phyloP scores from a whole-genome alignment of 1,140 invertebrate genomes.

The Aphidius gifuensis region DNA sequence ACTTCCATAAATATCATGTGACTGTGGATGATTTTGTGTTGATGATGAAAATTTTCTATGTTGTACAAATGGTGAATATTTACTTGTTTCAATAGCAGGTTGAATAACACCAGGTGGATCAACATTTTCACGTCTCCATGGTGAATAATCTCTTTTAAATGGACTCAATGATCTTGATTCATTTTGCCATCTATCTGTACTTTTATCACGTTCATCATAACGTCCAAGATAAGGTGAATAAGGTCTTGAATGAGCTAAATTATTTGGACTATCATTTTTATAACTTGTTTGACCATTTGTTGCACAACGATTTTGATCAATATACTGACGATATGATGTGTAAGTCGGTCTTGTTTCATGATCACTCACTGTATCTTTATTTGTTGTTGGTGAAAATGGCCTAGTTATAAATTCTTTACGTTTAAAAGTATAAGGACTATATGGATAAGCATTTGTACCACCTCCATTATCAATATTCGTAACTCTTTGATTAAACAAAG shows the following conservation, averaged over 20 bases:
- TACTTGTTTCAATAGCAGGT: conserved; percentile 39
- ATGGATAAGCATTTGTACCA: conserved; percentile 41
- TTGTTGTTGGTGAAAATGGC: conserved; percentile 40
- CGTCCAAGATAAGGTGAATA: conserved; percentile 42
- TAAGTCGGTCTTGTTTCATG: no score
- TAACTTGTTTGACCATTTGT: conserved; percentile 28
- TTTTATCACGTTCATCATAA: conserved; percentile 39
- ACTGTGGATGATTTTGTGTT: conserved; percentile 40
- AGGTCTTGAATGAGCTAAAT: conserved; percentile 29
- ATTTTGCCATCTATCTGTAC: conserved; percentile 43
- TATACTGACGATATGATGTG: conserved; percentile 25
- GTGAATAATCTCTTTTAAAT: conserved; percentile 50
- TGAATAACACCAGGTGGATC: conserved; percentile 50
- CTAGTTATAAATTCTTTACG: conserved; percentile 42
- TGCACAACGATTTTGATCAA: conserved; percentile 36
- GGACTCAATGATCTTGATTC: conserved; percentile 49
- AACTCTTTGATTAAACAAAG: conserved; percentile 39
- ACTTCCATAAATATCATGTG: conserved; percentile 50
- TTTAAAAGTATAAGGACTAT: conserved; percentile 48
- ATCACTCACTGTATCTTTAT: conserved; percentile 18
- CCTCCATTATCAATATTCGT: conserved; percentile 45
- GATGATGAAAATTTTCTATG: conserved; percentile 37
- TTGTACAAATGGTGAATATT: conserved; percentile 44
- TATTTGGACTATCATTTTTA: conserved; percentile 17
- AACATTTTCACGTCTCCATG: conserved; percentile 52